These are phyloP conservation scores for Stratiolaelaps scimitus DNA, from an alignment of 1,140 invertebrate genomes.

Conservation along the genomic window DNA sequence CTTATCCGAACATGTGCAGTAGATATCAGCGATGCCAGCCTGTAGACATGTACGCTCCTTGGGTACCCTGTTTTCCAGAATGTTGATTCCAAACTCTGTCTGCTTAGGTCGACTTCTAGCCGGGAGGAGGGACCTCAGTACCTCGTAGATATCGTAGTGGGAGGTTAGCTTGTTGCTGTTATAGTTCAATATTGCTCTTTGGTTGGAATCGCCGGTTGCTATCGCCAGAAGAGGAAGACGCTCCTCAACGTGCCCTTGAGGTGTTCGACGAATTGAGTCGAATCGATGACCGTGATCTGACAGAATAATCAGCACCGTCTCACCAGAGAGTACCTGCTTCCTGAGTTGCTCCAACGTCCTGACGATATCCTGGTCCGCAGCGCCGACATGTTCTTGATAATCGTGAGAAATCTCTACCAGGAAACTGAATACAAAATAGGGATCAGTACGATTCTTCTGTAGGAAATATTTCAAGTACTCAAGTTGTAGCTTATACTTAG, in stretches of 20 bases:
- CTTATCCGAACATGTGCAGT: conserved; percentile 56
- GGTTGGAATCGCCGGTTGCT: conserved; percentile 1
- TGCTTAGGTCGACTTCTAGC: neutral
- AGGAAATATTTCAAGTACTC: conserved; percentile 36
- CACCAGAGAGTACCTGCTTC: conserved; percentile 39
- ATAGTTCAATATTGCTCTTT: neutral
- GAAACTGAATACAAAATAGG: conserved; percentile 35
- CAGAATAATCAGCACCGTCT: conserved; percentile 59
- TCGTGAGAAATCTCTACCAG: conserved; percentile 41
- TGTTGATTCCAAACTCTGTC: conserved; percentile 1
- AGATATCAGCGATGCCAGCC: conserved; percentile 62
- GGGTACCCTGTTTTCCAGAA: neutral
- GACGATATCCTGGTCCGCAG: conserved; percentile 39
- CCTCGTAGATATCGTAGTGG: conserved; percentile 18
- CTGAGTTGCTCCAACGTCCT: conserved; percentile 39
- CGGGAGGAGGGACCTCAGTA: neutral
- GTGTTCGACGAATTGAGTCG: conserved; percentile 63
- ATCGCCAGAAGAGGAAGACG: conserved; percentile 59
- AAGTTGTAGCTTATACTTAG: conserved; percentile 33
- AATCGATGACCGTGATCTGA: conserved; percentile 88
- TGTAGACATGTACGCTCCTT: conserved; percentile 55
- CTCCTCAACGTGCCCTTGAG: conserved; percentile 73
- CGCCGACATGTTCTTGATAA: conserved; percentile 38
- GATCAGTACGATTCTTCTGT: conserved; percentile 28
- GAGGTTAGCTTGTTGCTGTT: conserved; percentile 20